These are phyloP conservation scores for Drosophila mojavensis DNA, from an alignment of 1,140 invertebrate species.

Conservation along the genomic window DNA sequence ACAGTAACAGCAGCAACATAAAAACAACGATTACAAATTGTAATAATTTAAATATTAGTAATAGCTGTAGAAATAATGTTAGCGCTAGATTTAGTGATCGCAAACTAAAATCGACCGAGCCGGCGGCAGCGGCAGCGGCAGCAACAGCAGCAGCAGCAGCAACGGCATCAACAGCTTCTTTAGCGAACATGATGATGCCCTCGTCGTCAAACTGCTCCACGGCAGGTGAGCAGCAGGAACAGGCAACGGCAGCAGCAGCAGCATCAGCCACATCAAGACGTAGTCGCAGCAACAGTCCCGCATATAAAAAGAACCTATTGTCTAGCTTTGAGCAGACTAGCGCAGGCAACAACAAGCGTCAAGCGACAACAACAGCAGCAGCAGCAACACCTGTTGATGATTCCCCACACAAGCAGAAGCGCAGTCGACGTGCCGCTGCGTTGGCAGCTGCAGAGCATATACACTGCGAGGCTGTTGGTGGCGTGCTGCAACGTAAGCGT, in stretches of 20 bases:
- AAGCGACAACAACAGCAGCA: constrained; percentile 3
- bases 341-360: constrained; percentile 14
- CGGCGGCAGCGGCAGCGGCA: constrained; percentile 24
- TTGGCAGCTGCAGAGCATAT: constrained; percentile 64
- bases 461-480: constrained; percentile 61
- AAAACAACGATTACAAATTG: constrained; percentile 80
- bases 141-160: constrained; percentile 29
- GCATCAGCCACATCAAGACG: constrained; percentile 14
- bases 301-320: constrained; percentile 80
- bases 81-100: constrained; percentile 71
- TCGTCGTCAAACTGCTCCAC: constrained; percentile 14
- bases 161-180: constrained; percentile 13
- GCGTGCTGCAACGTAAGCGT: constrained; percentile 43
- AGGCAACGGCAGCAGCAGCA: constrained; percentile 42
- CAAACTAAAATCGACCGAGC: constrained; percentile 58
- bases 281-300: constrained; percentile 64
- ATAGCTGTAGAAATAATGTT: constrained; percentile 77
- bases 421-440: constrained; percentile 64
- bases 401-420: constrained; percentile 51
- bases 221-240: constrained; percentile 31
- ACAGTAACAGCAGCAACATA: constrained; percentile 39
- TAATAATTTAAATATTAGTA: constrained; percentile 79
- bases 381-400: constrained; percentile 13
- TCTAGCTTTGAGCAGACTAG: constrained; percentile 61
- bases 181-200: constrained; percentile 4